Percentiles rank a stretch among this genome's conserved stretches.
These are phyloP conservation scores for Epinotia nisella DNA, from an alignment of 2,888 invertebrate genomes.

Conservation along the genomic window DNA sequence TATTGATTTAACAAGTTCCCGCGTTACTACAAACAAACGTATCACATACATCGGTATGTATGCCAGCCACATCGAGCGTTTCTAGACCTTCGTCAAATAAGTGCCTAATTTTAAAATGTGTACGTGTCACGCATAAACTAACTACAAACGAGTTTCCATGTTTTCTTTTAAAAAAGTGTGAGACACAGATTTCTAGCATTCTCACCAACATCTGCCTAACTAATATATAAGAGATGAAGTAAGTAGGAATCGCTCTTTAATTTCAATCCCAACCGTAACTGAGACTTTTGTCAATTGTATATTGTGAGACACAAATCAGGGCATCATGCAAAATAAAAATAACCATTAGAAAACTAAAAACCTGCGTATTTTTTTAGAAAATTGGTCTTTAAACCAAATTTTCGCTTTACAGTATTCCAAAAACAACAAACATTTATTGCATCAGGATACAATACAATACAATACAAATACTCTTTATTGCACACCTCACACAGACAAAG, in stretches of 20 bases:
- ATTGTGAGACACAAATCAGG: no score
- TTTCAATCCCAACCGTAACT: no score
- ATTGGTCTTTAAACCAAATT: not conserved
- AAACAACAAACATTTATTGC: no score
- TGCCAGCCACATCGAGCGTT: not conserved
- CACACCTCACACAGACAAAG: no score
- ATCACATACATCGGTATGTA: not conserved
- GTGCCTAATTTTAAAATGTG: slow-evolving; percentile 10
- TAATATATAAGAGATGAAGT: no score
- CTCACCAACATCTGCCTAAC: not conserved
- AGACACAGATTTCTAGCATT: slow-evolving; percentile 24
- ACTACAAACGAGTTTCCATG: slow-evolving; percentile 39
- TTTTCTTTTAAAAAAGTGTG: slow-evolving; percentile 20
- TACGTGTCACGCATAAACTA: not conserved
- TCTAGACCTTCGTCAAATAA: slow-evolving; percentile 25
- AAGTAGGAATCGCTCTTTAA: no score
- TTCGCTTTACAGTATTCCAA: not conserved
- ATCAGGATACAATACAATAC: no score
- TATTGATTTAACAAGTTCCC: not conserved
- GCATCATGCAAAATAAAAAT: no score
- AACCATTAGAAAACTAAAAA: no score
- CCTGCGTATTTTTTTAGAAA: not conserved
- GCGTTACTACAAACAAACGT: not conserved
- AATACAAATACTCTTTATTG: no score
- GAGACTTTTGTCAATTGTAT: no score